Evolutionary conservation across 1,140 invertebrate species (phyloP), one percentile per base, ranked within the genome.

Genomic region (Tribolium madens): DNA sequence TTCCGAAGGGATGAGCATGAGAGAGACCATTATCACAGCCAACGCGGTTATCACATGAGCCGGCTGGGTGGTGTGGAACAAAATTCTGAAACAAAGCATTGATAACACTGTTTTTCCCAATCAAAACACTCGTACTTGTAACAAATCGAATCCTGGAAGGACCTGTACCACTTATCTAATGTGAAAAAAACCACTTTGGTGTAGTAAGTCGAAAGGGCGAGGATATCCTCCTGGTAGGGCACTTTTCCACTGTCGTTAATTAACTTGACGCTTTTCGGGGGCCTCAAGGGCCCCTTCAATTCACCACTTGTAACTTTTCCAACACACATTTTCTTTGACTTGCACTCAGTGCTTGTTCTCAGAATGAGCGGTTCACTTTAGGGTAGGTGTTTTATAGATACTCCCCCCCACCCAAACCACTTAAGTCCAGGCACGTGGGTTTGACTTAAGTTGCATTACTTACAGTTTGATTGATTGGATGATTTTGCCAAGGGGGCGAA

Each of bases 51-150:
- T 88, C 18, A 94, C 81, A 85, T 95, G 93, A 73, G 92, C 91
- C 14, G 93, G 93, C 83, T 95, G 93, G 4, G 92, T 90, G 0
- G 92, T 92, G 68, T 87, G 84, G 47, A 91, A 90, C 9, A 93
- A 82, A 60, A 93, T 89, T 83, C 93, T 94, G 87, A 9, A 89
- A 88, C 76, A 79, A 80, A 83, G 6, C 17, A 46, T n/a, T 42
- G 36, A 42, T 42, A 31, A 75, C 13, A 47, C 17, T 2, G 7
- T 21, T 64, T 73, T 18, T n/a, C 13, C 1, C 18, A 21, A 1
- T 26, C 21, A 4, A 4, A 12, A 71, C 12, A 77, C 69, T 80
- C 6, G 36, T 76, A 80, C 79, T 77, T 80, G 50, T 79, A 80
- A 9, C 36, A 57, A 33, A 70, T 46, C 2, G 79, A 77, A 21